Evolutionary conservation across 2,113 vertebrate genomes (phyloP).

Genomic region (Coracopsis vasa): DNA sequence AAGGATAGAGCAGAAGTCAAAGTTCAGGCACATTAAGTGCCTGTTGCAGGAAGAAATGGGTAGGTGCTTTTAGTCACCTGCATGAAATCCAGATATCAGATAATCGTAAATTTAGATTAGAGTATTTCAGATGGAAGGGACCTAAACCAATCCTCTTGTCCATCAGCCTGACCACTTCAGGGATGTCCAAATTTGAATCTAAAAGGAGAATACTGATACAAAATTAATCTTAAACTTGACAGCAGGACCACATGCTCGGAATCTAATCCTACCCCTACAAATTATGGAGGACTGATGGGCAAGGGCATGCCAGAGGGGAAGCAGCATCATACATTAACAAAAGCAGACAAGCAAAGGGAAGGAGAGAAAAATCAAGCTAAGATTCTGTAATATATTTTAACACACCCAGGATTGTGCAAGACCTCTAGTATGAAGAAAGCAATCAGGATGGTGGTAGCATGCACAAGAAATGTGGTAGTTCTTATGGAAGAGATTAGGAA

Average conservation of each 20-base stretch:
- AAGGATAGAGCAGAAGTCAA: not conserved
- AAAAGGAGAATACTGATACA: not conserved
- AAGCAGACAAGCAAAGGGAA: not conserved
- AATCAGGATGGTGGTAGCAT: not conserved
- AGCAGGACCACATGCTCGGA: not conserved
- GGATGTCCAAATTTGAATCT: not conserved
- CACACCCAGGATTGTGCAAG: not conserved
- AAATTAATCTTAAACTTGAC: not conserved
- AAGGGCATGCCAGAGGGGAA: not conserved
- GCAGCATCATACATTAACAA: not conserved
- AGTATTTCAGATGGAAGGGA: not conserved
- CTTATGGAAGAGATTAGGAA: not conserved
- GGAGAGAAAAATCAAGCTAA: not conserved
- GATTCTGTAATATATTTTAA: not conserved
- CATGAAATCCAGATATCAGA: not conserved
- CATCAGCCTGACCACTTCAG: not conserved
- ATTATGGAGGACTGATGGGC: not conserved
- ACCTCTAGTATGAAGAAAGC: not conserved
- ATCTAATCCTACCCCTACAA: not conserved
- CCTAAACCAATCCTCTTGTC: not conserved
- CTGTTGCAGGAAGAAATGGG: not conserved
- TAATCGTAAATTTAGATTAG: not conserved
- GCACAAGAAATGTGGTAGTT: not conserved
- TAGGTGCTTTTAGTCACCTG: not conserved
- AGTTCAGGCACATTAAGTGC: slow-evolving; percentile 5